Conservation (phyloP, 2,888 invertebrate genomes). For the Tinea pellionella region DNA sequence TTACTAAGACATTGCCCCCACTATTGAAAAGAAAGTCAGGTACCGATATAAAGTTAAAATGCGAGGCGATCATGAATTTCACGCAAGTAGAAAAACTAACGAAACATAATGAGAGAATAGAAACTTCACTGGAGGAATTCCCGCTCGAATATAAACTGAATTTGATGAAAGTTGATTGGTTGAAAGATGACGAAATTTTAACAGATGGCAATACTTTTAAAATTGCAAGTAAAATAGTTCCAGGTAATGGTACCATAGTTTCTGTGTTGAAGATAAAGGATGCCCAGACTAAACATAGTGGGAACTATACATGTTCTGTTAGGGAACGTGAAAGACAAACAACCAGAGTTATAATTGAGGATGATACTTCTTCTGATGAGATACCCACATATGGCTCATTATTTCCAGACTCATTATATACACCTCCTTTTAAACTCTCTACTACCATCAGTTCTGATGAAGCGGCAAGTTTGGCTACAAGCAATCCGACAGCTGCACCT, state of each 20-base stretch:
- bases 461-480: slow-evolving; percentile 19
- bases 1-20: slow-evolving; percentile 46
- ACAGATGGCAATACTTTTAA: slow-evolving; percentile 35
- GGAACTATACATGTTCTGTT: slow-evolving; percentile 56
- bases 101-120: slow-evolving; percentile 48
- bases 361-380: slow-evolving; percentile 59
- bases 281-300: slow-evolving; percentile 37
- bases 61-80: slow-evolving; percentile 57
- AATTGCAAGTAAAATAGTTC: slow-evolving; percentile 47
- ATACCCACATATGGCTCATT: slow-evolving; percentile 42
- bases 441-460: slow-evolving; percentile 38
- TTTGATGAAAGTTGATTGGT: slow-evolving; percentile 57
- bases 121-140: slow-evolving; percentile 44
- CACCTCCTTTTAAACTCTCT: slow-evolving; percentile 22
- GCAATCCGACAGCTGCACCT: slow-evolving; percentile 24
- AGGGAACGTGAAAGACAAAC: slow-evolving; percentile 43
- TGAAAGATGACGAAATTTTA: slow-evolving; percentile 43
- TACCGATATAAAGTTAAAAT: slow-evolving; percentile 46
- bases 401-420: slow-evolving; percentile 27
- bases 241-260: slow-evolving; percentile 47
- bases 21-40: slow-evolving; percentile 35
- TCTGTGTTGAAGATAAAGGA: slow-evolving; percentile 46
- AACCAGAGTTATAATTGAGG: slow-evolving; percentile 50
- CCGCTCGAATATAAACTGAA: slow-evolving; percentile 50
- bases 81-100: slow-evolving; percentile 51